Base-by-base conservation (phyloP, 2,888 invertebrate genomes). In the Lithodes maja region DNA sequence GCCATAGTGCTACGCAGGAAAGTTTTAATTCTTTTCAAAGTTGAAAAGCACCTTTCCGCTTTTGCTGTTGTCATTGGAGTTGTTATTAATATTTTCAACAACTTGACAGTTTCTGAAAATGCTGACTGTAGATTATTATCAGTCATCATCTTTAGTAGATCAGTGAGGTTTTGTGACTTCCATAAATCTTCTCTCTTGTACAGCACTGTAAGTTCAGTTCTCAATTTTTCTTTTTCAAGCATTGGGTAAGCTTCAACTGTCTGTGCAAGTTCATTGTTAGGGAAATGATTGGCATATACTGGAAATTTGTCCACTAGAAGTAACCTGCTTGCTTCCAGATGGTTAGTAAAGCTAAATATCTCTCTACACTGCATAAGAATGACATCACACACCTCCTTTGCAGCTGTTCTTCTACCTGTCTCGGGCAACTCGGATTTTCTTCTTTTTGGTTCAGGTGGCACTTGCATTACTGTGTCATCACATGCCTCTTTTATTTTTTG, bases 301-400 rank as follows among this genome's bases (percentile, higher is more conserved):
- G 79, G 12, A 69, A 89, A 89, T 54, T 78, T 75, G n/a, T 83
- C 79, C 69, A 83, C 81, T 71, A 74, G 54, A 85, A 93, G 92
- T 80, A 93, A 86, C 69, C 92, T 90, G 69, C 92, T 90, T 5
- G 92, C 92, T 90, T 90, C 74, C 55, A 93, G 90, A 91, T 93
- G 93, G 52, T 91, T 92, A 52, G 87, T 92, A 87, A 92, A 93
- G 82, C 78, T 33, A 90, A 93, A 93, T 68, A 92, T 90, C 83
- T 89, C 83, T 89, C 92, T 91, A 69, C 92, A 90, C 80, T 92
- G 92, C 49, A 83, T 85, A 17, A 92, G 89, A 83, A 93, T 93
- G 61, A 90, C 81, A 91, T 93, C 33, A 33, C 33, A 33, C 33
- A 33, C 33, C 33, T 33, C 33, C 33, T 33, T 33, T 33, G 33